Evolutionary conservation across 2,113 vertebrate genomes (phyloP), one percentile per base, ranked within the genome.

Genomic region (Scopus umbretta): DNA sequence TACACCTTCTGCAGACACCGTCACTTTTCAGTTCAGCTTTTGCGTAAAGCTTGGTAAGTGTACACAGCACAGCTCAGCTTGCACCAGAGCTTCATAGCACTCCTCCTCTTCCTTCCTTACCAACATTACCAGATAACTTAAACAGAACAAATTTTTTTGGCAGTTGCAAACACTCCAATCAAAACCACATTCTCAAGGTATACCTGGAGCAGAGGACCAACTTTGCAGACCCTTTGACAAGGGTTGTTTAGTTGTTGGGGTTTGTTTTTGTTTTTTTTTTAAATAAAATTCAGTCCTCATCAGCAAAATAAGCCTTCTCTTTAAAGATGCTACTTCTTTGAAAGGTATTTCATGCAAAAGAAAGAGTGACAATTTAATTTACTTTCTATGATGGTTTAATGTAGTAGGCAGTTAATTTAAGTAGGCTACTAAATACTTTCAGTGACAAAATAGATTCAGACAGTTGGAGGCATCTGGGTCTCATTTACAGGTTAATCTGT

Each of bases 401-500:
- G 25, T 42, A 75, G 56, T 43, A 88, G 34, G 34, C 52, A 75
- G 72, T 23, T 92, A 88, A 92, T 40, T 7, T 50, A 95, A 52
- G 36, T 9, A 92, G 68, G 59, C 65, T 92, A 80, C 82, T 73
- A 47, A 92, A 78, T 88, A 92, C 72, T 83, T 93, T 32, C 76
- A 84, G 21, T 86, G 56, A 91, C 76, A 78, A 94, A 96, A 95
- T 9, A 90, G 76, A 93, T 86, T 93, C 72, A 88, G 90, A 78
- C 80, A 90, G 84, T 63, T 76, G 70, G 68, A 89, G 16, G 47
- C 40, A 96, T 42, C 86, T 93, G 52, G 40, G 75, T 94, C 88
- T 86, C 13, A 4, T 88, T 97, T 92, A 84, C 88, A 95, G 86
- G 92, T 95, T 96, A 92, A 95, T 95, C 95, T 93, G 80, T 91